Evolutionary conservation across 2,797 vertebrate genomes (phyloP).

Genomic region (Centroberyx gerrardi): DNA sequence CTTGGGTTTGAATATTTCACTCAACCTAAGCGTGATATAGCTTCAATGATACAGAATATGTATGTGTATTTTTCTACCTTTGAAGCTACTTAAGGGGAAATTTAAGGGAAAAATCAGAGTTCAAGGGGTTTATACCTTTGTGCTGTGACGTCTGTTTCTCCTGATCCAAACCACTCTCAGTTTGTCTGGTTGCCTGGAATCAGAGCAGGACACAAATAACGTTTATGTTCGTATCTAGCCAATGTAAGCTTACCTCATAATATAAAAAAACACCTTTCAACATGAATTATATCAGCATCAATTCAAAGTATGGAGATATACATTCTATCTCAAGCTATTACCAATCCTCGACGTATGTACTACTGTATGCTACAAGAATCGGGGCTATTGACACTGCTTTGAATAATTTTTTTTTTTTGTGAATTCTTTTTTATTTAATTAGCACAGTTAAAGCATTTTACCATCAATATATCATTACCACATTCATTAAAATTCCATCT

Average conservation of each 20-base stretch:
- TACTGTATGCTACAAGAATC: no score
- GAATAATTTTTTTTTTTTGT: neutral
- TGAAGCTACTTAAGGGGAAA: no score
- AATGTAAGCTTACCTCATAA: no score
- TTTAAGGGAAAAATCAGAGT: no score
- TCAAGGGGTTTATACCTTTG: conserved; percentile 84
- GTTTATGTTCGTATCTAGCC: neutral
- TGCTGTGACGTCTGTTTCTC: conserved; percentile 89
- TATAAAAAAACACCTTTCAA: neutral
- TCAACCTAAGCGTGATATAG: no score
- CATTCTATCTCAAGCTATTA: no score
- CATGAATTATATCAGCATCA: neutral
- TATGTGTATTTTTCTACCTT: no score
- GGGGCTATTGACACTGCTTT: no score
- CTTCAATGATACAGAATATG: neutral
- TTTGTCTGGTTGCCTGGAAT: conserved; percentile 92
- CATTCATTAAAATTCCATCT: neutral
- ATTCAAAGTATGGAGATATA: neutral
- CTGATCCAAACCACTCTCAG: conserved; percentile 93
- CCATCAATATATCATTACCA: no score
- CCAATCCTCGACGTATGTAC: no score
- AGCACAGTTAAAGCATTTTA: no score
- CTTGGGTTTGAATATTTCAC: no score
- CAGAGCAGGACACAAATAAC: conserved; percentile 30
- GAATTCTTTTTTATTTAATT: neutral